phyloP scores from a whole-genome alignment of 2,888 invertebrate species.

The Rugalucina vietnamica region DNA sequence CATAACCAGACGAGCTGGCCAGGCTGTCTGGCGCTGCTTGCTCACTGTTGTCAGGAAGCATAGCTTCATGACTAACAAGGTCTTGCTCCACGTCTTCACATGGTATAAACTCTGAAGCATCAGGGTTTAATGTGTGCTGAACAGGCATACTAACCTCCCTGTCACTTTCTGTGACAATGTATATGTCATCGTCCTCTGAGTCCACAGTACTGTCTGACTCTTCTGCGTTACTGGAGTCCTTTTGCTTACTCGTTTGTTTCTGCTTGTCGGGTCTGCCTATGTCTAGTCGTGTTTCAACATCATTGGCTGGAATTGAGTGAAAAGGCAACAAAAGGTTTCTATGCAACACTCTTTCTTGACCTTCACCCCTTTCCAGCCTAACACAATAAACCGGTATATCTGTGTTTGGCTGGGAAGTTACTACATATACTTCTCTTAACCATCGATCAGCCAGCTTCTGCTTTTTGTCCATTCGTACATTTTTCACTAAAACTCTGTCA shows the following conservation, averaged over 20 bases:
- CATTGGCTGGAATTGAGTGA: neutral
- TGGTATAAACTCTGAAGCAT: neutral
- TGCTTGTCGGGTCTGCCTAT: no score
- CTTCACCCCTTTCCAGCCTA: neutral
- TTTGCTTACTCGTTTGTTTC: no score
- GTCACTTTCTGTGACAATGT: neutral
- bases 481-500: neutral
- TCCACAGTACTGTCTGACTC: neutral
- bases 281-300: no score
- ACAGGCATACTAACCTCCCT: neutral
- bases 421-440: neutral
- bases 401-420: neutral
- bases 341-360: neutral
- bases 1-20: neutral
- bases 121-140: neutral
- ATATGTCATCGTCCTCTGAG: neutral
- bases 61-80: neutral
- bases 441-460: neutral
- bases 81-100: neutral
- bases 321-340: neutral
- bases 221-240: no score
- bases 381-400: conserved; percentile 5
- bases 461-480: neutral
- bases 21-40: neutral
- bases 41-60: neutral